phyloP scores from a whole-genome alignment of 2,797 vertebrate species.

The Intellagama lesueurii region DNA sequence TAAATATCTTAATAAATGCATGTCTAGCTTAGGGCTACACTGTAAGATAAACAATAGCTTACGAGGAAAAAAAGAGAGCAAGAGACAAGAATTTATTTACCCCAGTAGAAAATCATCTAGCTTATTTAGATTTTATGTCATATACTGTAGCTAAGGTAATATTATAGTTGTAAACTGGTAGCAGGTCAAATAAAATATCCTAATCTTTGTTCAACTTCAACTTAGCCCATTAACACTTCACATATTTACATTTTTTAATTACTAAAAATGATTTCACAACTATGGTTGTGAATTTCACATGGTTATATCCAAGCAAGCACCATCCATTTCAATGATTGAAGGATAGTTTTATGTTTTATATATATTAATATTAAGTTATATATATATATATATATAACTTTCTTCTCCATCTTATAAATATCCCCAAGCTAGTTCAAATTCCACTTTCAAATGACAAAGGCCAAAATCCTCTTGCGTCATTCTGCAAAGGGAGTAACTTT shows the following conservation, averaged over 20 bases:
- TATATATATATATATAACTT: neutral
- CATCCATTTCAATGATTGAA: neutral
- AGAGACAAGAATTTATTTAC: neutral
- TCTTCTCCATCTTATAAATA: neutral
- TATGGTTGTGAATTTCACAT: neutral
- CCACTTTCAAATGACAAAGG: neutral
- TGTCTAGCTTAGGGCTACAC: constrained; percentile 40
- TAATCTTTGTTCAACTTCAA: neutral
- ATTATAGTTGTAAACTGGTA: neutral
- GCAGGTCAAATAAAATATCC: neutral
- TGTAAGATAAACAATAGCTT: constrained; percentile 5
- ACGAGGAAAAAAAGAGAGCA: neutral
- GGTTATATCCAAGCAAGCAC: neutral
- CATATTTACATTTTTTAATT: neutral
- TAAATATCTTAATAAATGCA: constrained; percentile 47
- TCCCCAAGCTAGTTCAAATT: neutral
- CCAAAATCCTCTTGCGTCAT: too few species aligned
- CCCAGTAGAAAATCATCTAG: constrained; percentile 11
- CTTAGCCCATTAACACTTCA: neutral
- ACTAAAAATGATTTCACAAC: neutral
- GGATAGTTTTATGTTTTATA: too few species aligned
- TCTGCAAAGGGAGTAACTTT: neutral
- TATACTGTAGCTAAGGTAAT: neutral
- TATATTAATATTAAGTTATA: too few species aligned
- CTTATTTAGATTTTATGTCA: constrained; percentile 5